These are phyloP conservation scores for Slavum lentiscoides DNA, from an alignment of 2,888 invertebrate species.

Conservation along the genomic window DNA sequence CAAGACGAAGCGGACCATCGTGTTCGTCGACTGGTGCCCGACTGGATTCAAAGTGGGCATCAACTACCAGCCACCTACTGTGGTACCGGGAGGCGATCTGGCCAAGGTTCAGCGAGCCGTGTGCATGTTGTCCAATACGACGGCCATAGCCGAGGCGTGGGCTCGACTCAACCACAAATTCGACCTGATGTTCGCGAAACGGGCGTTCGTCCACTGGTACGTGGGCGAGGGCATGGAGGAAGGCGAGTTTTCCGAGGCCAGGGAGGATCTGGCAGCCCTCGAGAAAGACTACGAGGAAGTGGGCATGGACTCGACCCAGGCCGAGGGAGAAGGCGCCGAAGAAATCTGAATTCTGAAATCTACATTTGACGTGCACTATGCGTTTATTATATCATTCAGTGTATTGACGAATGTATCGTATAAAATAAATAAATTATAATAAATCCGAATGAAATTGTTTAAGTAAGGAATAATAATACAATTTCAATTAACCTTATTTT, in stretches of 20 bases:
- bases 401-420: too few species aligned
- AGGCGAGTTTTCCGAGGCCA: slow-evolving; percentile 66
- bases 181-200: slow-evolving; percentile 72
- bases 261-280: too few species aligned
- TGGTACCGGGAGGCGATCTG: too few species aligned
- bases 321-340: slow-evolving; percentile 69
- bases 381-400: too few species aligned
- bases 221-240: slow-evolving; percentile 68
- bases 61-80: too few species aligned
- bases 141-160: slow-evolving; percentile 77
- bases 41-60: slow-evolving; percentile 60
- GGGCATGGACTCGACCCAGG: slow-evolving; percentile 67
- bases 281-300: slow-evolving; percentile 73
- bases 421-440: too few species aligned
- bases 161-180: slow-evolving; percentile 72
- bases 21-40: slow-evolving; percentile 70
- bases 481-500: too few species aligned
- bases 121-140: slow-evolving; percentile 97
- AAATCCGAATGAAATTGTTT: too few species aligned
- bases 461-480: too few species aligned
- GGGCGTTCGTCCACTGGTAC: slow-evolving; percentile 77
- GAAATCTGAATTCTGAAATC: slow-evolving; percentile 56
- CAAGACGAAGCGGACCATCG: too few species aligned
- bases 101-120: slow-evolving; percentile 79
- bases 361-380: too few species aligned